Base-by-base conservation (phyloP, 2,888 invertebrate species). In the Plagodis dolabraria region DNA sequence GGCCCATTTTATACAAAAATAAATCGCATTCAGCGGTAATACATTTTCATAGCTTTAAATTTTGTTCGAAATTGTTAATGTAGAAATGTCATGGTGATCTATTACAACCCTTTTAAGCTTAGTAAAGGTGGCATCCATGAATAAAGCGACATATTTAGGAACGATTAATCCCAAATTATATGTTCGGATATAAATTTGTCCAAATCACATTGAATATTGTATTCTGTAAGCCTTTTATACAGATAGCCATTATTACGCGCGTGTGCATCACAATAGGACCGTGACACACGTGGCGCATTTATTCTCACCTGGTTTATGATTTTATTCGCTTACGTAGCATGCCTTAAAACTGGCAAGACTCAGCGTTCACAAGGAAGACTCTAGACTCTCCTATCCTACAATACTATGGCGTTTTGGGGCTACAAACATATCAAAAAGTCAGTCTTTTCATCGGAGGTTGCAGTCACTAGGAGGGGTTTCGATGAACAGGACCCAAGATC, bases 361-460 rank as follows among this genome's bases (percentile, higher is more conserved):
- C 69, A 67, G 72, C 70, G 63, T 62, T 68, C 59, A 68, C 70
- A 70, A 73, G 79, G 79, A 77, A 78, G 77, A 78, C 75, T 67
- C 68, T 67, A 45, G 48, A 55, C 51, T 67, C 10, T 40, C 64
- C 61, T 68, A 75, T 67, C 74, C 75, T 76, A 76, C 74, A 80
- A 82, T 87, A 89, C 85, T 90, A 90, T 90, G 91, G 91, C 91
- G 79, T 75, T 78, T 76, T 75, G 80, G 80, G 81, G 67, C 65
- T 67, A 69, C 79, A 87, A 80, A 76, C 83, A 80, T 88, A 88
- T 83, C 79, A 82, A 84, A 84, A 83, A 87, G 81, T 92, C 92
- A 92, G 92, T 92, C 92, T 92, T 92, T 80, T 80, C 66, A 78
- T 91, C 90, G 91, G 92, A 91, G 91, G 89, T 86, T 76, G 85